Evolutionary conservation across 2,797 vertebrate genomes (phyloP).

Genomic region (Vespertilio murinus): DNA sequence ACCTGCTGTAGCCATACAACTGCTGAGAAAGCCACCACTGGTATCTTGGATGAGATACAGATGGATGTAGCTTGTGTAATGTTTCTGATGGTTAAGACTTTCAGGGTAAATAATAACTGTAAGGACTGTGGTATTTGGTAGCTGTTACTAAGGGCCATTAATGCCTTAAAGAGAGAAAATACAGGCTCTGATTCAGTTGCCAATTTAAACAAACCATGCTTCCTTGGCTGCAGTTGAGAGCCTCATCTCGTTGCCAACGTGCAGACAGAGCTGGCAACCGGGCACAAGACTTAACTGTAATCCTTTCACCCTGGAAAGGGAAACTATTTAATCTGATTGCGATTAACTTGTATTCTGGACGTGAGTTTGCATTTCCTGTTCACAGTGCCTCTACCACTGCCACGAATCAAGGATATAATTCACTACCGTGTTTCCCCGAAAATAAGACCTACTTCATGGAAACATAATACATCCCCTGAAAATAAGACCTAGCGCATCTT

Average conservation of each 20-base stretch:
- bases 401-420: neutral
- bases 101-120: neutral
- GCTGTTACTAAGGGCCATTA: neutral
- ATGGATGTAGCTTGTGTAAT: neutral
- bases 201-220: conserved; percentile 5
- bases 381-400: neutral
- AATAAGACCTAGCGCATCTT: too few relatives aligned
- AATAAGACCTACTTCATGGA: too few relatives aligned
- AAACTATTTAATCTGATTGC: neutral
- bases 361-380: neutral
- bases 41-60: neutral
- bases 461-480: too few relatives aligned
- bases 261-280: neutral
- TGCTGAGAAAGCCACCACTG: neutral
- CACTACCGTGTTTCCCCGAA: too few relatives aligned
- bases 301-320: neutral
- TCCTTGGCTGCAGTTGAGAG: neutral
- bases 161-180: neutral
- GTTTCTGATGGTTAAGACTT: neutral
- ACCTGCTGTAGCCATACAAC: neutral
- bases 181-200: neutral
- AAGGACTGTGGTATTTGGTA: neutral
- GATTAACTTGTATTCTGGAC: neutral
- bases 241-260: neutral
- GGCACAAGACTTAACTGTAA: neutral